Base-by-base conservation (phyloP, 2,797 vertebrate genomes). In the Acropternis orthonyx region DNA sequence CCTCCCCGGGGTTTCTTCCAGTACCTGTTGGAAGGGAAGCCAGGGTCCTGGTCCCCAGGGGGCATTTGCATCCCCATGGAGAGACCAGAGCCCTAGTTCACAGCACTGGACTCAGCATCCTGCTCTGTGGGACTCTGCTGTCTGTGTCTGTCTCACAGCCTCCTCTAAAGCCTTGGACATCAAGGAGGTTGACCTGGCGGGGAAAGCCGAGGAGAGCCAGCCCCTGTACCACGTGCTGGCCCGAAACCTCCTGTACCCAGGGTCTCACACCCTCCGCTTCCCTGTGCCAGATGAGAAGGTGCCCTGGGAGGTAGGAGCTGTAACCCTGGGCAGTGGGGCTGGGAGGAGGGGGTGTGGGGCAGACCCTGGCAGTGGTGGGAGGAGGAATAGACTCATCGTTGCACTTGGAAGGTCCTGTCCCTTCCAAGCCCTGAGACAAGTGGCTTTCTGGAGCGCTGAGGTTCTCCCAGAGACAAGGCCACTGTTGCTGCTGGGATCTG, bases 231-330 rank as follows among this genome's bases (percentile, higher is more conserved):
- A 99, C 0, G 96, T 98, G 71, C 98, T 98, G 0, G 98, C 99
- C 51, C 98, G 99, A 37, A 98, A 98, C 77, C 97, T 98, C 46
- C 82, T 97, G 13, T 99, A 99, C 89, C 98, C 98, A 0, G 89
- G 87, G 71, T 98, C 98, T 78, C 97, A 96, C 21, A 59, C 98
- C 22, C 83, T 75, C 2, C 98, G 99, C 49, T 99, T 99, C 95
- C 99, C 99, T 0, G 99, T 99, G 92, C 99, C 99, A 0, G 98
- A 99, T 18, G 99, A 99, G 98, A 99, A 99, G 93, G 99, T 99
- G 82, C 98, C 98, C 32, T 99, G 99, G 99, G 98, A 99, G 99
- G 99, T 99, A 98, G 76, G 97, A 65, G 26, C 32, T 55, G 22
- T 37, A 32, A 10, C 1, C 4, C 12, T 37, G 39, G 30, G 44